These are phyloP conservation scores for Phyllopteryx taeniolatus DNA, from an alignment of 2,113 vertebrate genomes.

Conservation along the genomic window DNA sequence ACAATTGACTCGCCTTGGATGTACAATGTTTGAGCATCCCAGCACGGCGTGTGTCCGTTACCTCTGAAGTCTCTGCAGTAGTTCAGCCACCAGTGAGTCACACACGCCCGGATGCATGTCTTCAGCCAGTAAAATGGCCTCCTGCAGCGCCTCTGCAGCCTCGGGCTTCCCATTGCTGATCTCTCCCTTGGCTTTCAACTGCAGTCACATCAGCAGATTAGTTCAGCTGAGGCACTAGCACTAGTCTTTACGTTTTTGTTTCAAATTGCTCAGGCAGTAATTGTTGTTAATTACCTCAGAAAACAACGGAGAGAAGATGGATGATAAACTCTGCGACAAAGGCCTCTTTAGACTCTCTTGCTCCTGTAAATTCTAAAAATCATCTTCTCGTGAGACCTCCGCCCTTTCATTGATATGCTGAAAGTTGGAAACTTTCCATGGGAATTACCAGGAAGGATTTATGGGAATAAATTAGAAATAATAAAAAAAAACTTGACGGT, in stretches of 20 bases:
- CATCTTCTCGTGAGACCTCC: background rate
- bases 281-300: conserved; percentile 79
- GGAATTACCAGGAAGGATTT: too few relatives aligned
- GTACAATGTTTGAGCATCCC: too few relatives aligned
- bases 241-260: background rate
- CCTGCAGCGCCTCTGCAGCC: conserved; percentile 83
- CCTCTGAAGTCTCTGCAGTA: conserved; percentile 93
- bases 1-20: too few relatives aligned
- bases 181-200: conserved; percentile 87
- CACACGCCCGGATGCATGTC: conserved; percentile 89
- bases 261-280: background rate
- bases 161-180: conserved; percentile 81
- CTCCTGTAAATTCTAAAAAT: conserved; percentile 59
- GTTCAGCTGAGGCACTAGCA: background rate
- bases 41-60: conserved; percentile 40
- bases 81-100: conserved; percentile 88
- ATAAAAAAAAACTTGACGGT: too few relatives aligned
- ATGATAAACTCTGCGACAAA: conserved; percentile 87
- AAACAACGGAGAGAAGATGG: conserved; percentile 92
- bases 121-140: conserved; percentile 87
- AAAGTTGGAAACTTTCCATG: background rate
- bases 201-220: conserved; percentile 7
- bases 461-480: too few relatives aligned
- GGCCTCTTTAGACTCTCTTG: conserved; percentile 83
- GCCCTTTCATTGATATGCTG: background rate